phyloP scores from a whole-genome alignment of 1,140 invertebrate genomes.

The Sarcophaga bullata region DNA sequence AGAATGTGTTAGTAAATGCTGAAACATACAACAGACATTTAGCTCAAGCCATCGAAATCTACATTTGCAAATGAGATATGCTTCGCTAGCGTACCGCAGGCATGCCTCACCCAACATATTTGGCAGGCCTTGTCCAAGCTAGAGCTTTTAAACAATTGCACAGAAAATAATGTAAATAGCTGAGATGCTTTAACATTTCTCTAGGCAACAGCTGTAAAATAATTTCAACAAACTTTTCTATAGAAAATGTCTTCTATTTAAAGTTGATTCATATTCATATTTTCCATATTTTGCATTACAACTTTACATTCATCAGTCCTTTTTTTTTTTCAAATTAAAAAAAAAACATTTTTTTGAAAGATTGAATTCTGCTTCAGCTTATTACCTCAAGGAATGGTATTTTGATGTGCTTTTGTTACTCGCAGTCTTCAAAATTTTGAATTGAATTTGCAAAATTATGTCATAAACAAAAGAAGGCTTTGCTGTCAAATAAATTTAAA shows the following conservation, averaged over 20 bases:
- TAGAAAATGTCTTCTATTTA: background rate
- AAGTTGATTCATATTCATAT: background rate
- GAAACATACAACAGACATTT: too few species aligned
- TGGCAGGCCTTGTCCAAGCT: too few species aligned
- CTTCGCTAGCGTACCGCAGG: too few species aligned
- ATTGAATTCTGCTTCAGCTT: background rate
- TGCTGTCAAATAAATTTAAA: conserved; percentile 22
- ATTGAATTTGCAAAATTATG: background rate
- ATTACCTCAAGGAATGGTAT: background rate
- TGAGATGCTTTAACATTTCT: background rate
- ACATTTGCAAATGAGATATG: too few species aligned
- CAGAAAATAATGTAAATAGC: too few species aligned
- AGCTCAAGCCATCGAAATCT: too few species aligned
- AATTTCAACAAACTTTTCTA: background rate
- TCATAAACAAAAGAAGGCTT: conserved; percentile 5
- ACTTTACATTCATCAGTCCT: background rate
- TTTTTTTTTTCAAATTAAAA: background rate
- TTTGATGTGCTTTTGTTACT: background rate
- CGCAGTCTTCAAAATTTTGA: background rate
- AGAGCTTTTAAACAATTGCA: too few species aligned
- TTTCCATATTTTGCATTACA: background rate
- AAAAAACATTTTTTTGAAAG: background rate
- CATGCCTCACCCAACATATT: too few species aligned
- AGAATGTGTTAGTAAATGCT: background rate
- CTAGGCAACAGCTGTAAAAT: background rate